Evolutionary conservation across 2,888 invertebrate genomes (phyloP), one percentile per base, ranked within the genome.

Genomic region (Drosophila melanosoma): DNA sequence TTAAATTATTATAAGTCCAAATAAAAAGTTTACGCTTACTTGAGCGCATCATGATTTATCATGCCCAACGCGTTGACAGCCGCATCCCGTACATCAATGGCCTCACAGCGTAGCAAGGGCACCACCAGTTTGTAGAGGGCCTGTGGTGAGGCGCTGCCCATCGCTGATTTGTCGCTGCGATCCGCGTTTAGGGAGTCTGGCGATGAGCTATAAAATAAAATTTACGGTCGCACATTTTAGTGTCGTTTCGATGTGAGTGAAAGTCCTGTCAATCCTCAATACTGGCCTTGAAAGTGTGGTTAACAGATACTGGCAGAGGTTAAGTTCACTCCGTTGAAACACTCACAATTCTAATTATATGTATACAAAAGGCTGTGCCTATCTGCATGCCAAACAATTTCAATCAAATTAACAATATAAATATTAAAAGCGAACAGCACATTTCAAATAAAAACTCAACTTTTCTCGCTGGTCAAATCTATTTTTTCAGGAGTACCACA

Each of bases 31-130:
- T 38, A n/a, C 64, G 94, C 95, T 94, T 94, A 99, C 98, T 98
- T 98, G 74, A 99, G 95, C 11, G 99, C 98, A 82, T 97, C 96
- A 23, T 98, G 96, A 93, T 99, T 99, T 90, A 98, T 97, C 94
- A 98, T 97, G 60, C 99, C 99, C 74, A 99, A 95, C 2, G 99
- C 99, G 82, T 97, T 95, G 17, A 99, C 97, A 8, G 98, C 98
- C 1, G 98, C 97, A 93, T 99, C 99, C 70, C 99, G 94, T 75
- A 99, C 98, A 92, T 99, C 99, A 2, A 95, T 95, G 62, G 97
- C 96, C 93, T 99, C 99, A 93, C 98, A 99, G 63, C 98, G 95
- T 63, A 99, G 94, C 81, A 99, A 94, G 11, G 98, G 99, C 68
- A 98, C 97, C 15, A 99, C 96, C 80, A 98, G 94, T 93, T 99